A percentile compares a stretch with the other conserved stretches of the same genome.
Evolutionary conservation across 2,797 vertebrate genomes (phyloP).

Genomic region (Girardinus metallicus): DNA sequence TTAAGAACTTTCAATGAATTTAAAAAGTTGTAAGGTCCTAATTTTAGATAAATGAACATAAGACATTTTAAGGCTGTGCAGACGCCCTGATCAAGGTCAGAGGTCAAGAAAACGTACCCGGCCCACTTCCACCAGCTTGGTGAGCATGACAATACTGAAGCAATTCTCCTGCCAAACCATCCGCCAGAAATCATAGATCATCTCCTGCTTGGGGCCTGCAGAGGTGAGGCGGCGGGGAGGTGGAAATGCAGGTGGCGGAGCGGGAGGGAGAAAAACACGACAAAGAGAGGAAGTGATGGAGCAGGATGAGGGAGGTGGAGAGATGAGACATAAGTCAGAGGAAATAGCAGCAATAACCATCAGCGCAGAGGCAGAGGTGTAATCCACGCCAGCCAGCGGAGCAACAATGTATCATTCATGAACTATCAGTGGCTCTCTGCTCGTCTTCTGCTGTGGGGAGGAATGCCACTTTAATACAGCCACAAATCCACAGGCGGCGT

Average conservation of each 20-base stretch:
- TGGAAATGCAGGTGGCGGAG: constrained; percentile 18
- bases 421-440: constrained; percentile 62
- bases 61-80: too few species aligned
- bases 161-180: constrained; percentile 99
- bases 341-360: constrained; percentile 72
- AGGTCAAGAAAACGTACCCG: constrained; percentile 85
- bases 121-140: constrained; percentile 96
- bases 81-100: constrained; percentile 2
- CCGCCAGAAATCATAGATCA: constrained; percentile 98
- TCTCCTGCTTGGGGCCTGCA: constrained; percentile 95
- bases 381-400: constrained; percentile 63
- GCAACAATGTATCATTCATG: constrained; percentile 69
- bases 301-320: constrained; percentile 37
- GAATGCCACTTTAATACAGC: constrained; percentile 71
- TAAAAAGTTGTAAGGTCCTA: too few species aligned
- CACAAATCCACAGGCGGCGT: constrained; percentile 70
- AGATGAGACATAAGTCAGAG: constrained; percentile 68
- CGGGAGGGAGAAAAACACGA: constrained; percentile 9
- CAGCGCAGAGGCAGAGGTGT: constrained; percentile 54
- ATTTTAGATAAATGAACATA: too few species aligned
- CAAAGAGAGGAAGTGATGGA: constrained; percentile 19
- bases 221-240: constrained; percentile 39
- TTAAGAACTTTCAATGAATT: too few species aligned
- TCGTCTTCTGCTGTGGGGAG: constrained; percentile 51
- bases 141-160: constrained; percentile 97